Base-by-base conservation (phyloP, 2,888 invertebrate species). In the Trypoxylon attenuatum region DNA sequence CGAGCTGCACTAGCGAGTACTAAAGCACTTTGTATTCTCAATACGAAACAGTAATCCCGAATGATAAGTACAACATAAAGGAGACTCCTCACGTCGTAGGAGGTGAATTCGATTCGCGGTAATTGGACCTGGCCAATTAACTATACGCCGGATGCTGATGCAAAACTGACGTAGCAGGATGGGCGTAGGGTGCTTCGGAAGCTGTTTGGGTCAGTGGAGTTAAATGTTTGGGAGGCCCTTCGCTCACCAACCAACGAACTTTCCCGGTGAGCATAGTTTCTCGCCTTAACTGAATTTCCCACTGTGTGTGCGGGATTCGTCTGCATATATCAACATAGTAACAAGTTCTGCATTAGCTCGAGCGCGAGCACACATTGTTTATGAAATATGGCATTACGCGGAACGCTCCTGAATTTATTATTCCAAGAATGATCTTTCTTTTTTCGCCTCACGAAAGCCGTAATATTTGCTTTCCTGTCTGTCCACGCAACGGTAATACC, bases 261-360 rank as follows among this genome's bases (percentile, higher is more conserved):
- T 69, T 61, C 58, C 13, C 33, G 54, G 58, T 33, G 19, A 43
- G 45, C 51, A 68, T 56, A 61, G 69, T 69, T 69, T 59, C 62
- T 42, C 50, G 53, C 61, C 71, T 69, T 71, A 69, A 69, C 56
- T 60, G 59, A 71, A 69, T 71, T 69, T 60, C 33, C 58, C 39
- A 58, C 49, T 25, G 52, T 5, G 13, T 22, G 47, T 55, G 53
- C 39, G 18, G 49, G 49, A 65, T 64, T 69, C 49, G 50, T 10
- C 33, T 23, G 27, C 43, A 23, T 57, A 27, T 45, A 23, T 33
- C 27, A 22, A 47, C 50, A 25, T 19, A 25, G 41, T 51, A 53
- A 43, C 50, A 50, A 57, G 51, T 59, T 49, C 47, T 25, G 43
- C 45, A 52, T 59, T 64, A 59, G 52, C 54, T 29, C 42, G 23